These are phyloP conservation scores for Octonoba sinensis DNA, from an alignment of 2,888 invertebrate genomes.

Conservation along the genomic window DNA sequence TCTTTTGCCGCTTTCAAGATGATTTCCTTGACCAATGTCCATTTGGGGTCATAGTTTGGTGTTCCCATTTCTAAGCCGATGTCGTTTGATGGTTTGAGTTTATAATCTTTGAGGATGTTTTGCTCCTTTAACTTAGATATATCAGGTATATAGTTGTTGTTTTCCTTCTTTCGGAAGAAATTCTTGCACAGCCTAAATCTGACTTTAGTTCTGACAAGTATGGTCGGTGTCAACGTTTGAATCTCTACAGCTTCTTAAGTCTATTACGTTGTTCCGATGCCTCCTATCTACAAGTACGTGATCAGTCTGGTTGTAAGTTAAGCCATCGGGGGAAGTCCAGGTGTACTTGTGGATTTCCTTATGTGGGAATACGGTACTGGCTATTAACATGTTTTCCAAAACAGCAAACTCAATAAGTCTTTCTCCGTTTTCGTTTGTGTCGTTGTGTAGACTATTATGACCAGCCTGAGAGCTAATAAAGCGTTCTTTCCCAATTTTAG, in stretches of 20 bases:
- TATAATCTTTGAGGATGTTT: background rate
- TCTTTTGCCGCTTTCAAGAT: conserved; percentile 8
- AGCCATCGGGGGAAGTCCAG: too few relatives aligned
- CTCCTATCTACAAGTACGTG: conserved; percentile 20
- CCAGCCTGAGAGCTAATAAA: background rate
- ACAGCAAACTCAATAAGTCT: conserved; percentile 17
- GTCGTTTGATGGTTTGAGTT: background rate
- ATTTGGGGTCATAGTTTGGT: too few relatives aligned
- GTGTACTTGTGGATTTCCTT: too few relatives aligned
- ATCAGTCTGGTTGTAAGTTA: too few relatives aligned
- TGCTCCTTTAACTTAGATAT: too few relatives aligned
- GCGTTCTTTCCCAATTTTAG: too few relatives aligned
- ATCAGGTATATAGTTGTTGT: too few relatives aligned
- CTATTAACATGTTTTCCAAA: conserved; percentile 16
- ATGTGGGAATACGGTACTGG: background rate
- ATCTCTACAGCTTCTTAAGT: conserved; percentile 17
- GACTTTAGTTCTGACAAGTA: background rate
- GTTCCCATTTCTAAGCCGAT: background rate
- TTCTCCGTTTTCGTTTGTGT: conserved; percentile 8
- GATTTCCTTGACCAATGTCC: background rate
- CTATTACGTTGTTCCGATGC: too few relatives aligned
- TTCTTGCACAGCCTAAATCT: background rate
- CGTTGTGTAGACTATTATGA: background rate
- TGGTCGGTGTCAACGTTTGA: conserved; percentile 10
- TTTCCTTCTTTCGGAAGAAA: too few relatives aligned